Conservation (phyloP, 2,113 vertebrate genomes). For the Columba livia region DNA sequence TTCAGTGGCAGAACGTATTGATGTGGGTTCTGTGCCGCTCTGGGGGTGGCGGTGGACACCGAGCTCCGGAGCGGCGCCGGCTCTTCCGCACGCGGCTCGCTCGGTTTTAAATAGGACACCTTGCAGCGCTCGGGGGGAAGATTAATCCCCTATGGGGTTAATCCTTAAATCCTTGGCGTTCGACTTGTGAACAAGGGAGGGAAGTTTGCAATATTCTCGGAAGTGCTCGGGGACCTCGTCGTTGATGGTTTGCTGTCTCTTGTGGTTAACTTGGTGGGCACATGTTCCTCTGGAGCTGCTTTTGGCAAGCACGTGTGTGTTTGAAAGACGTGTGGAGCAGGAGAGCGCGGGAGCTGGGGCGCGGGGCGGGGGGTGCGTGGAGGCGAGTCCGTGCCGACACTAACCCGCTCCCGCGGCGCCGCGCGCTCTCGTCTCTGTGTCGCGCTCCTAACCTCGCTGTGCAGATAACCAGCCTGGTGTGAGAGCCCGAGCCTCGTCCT, state of each 20-base stretch:
- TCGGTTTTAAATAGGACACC: not conserved
- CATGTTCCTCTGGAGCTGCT: not conserved
- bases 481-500: not conserved
- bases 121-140: not conserved
- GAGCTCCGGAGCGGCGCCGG: not conserved
- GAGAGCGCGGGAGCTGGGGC: not conserved
- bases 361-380: not conserved
- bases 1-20: accelerated
- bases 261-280: not conserved
- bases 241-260: not conserved
- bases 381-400: not conserved
- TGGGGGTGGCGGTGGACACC: not conserved
- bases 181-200: not conserved
- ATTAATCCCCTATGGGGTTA: not conserved
- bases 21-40: not conserved
- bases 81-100: not conserved
- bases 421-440: not conserved
- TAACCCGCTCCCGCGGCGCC: not conserved
- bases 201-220: not conserved
- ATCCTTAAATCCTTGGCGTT: not conserved
- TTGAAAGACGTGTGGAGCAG: not conserved
- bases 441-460: not conserved
- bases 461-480: not conserved
- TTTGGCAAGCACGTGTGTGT: not conserved
- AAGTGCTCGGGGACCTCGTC: not conserved